Conservation (phyloP, 2,797 vertebrate species). For the Aldrovandia affinis region DNA sequence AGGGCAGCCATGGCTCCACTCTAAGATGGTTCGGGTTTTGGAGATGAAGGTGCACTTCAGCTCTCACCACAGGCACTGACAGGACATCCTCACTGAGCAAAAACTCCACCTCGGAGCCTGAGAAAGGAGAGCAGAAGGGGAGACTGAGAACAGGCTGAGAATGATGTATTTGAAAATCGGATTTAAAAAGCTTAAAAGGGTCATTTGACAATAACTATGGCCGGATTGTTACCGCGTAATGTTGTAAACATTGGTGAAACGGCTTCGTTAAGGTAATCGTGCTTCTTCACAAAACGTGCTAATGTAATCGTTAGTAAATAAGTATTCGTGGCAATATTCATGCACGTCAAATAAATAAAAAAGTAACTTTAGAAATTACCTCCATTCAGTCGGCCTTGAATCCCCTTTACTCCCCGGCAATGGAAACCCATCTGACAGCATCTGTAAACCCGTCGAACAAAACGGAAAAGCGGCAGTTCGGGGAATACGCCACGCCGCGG, state of each 20-base stretch:
- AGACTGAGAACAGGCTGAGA: background rate
- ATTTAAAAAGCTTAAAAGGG: background rate
- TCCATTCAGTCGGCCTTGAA: conserved; percentile 70
- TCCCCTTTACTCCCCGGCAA: conserved; percentile 74
- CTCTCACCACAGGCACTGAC: conserved; percentile 58
- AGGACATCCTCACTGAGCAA: conserved; percentile 68
- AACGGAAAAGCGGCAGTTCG: conserved; percentile 70
- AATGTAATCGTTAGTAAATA: no score
- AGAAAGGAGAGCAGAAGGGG: conserved; percentile 18
- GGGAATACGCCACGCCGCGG: conserved; percentile 67
- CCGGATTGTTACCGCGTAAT: background rate
- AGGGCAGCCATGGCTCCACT: conserved; percentile 67
- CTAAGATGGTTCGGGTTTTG: conserved; percentile 68
- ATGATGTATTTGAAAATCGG: background rate
- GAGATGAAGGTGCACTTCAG: conserved; percentile 76
- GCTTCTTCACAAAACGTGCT: no score
- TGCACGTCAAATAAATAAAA: background rate
- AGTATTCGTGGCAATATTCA: no score
- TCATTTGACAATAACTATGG: background rate
- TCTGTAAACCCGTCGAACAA: conserved; percentile 71
- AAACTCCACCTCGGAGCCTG: conserved; percentile 72
- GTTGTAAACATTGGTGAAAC: no score
- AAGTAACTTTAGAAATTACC: conserved; percentile 56
- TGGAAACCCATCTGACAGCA: conserved; percentile 74
- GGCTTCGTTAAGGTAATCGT: no score